Base-by-base conservation (phyloP, 2,113 vertebrate species). In the Odontophorus gujanensis region DNA sequence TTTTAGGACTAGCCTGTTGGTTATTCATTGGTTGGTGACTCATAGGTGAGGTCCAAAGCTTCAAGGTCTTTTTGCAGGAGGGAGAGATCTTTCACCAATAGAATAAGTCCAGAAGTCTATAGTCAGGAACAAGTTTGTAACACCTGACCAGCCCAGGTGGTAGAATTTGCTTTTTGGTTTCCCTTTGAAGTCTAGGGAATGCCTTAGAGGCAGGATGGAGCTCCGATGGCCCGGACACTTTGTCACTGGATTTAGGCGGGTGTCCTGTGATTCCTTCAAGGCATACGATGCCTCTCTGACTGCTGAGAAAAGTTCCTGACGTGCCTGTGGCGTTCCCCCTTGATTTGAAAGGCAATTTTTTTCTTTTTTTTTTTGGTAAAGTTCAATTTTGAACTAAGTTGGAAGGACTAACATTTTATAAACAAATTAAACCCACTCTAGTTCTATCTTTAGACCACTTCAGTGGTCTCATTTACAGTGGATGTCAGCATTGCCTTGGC, bases 251-350 rank as follows among this genome's bases (percentile, higher is more conserved):
- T 89, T 53, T 19, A 25, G n/a, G 42, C 42, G 78, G 26, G 30
- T 2, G 1, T 30, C 45, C 55, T 81, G 34, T 12, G 58, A 65
- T 50, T 22, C 77, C n/a, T 55, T 45, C 21, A 42, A 61, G 47
- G 63, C 4, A 1, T 21, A 7, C 3, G 4, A 13, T 11, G 11
- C 22, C 19, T 15, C 38, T 75, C 9, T 0, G 3, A 5, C 28
- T 53, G 19, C 40, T 67, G 38, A 71, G 50, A 15, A 67, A 36
- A 61, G 17, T 48, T 82, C 38, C 38, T 76, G 13, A 19, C 18
- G 15, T 4, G 7, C 11, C 15, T 75, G 0, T 38, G 16, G 34
- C 51, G 12, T 90, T 76, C 25, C 26, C 22, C 32, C 13, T 75
- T 45, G 30, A 11, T n/a, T 58, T 58, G 30, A 58, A n/a, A 32